Percentiles rank a stretch among this genome's conserved stretches.
Conservation (phyloP, 2,797 vertebrate species). For the Diceros bicornis region DNA sequence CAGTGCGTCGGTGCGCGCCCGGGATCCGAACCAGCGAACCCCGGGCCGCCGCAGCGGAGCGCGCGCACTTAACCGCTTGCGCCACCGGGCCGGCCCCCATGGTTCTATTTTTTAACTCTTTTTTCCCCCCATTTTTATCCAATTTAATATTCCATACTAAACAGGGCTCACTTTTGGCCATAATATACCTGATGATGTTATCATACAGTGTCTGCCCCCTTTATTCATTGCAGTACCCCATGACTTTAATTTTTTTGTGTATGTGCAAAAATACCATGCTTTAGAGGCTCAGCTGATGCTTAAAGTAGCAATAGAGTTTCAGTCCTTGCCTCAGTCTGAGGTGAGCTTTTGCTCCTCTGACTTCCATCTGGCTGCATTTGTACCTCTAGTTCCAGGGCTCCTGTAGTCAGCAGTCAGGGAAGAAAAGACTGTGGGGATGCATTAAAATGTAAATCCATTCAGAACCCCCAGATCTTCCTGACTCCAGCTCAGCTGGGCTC, state of each 20-base stretch:
- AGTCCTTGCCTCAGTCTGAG: background rate
- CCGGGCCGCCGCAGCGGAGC: too few species aligned
- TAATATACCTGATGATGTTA: background rate
- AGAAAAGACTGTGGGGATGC: background rate
- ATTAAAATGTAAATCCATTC: background rate
- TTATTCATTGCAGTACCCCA: background rate
- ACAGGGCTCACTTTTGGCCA: background rate
- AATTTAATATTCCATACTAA: background rate
- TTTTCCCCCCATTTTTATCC: background rate
- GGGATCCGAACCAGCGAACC: too few species aligned
- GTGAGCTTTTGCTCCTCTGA: background rate
- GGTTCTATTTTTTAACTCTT: background rate
- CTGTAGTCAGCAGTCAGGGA: background rate
- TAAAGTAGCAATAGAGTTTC: background rate
- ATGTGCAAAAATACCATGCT: background rate
- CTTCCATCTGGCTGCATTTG: background rate
- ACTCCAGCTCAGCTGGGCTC: accelerated
- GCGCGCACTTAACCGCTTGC: too few species aligned
- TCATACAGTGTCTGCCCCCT: background rate
- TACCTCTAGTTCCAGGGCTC: background rate
- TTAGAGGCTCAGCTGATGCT: background rate
- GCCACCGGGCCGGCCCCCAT: too few species aligned
- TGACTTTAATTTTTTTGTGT: background rate
- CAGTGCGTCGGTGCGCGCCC: too few species aligned
- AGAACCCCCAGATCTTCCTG: background rate